Conservation (phyloP, 2,797 vertebrate species). For the Siniperca scherzeri region DNA sequence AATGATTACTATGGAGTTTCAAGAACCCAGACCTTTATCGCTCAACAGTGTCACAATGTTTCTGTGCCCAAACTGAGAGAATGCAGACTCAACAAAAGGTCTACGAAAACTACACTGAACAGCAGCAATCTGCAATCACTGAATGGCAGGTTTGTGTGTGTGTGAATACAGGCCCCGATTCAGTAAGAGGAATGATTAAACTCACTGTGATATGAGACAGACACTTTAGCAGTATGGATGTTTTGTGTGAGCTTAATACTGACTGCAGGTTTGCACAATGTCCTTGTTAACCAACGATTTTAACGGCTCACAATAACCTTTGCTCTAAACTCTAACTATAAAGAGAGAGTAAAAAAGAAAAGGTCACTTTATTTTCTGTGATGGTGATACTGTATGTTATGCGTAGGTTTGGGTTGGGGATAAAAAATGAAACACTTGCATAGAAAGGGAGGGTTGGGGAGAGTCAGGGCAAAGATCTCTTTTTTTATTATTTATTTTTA, state of each 20-base stretch:
- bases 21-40: neutral
- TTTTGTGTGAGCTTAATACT: neutral
- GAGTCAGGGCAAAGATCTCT: neutral
- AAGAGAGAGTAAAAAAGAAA: neutral
- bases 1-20: neutral
- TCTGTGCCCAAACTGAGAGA: neutral
- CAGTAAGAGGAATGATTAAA: neutral
- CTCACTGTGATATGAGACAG: neutral
- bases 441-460: neutral
- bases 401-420: neutral
- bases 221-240: neutral
- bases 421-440: neutral
- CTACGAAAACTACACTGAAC: neutral
- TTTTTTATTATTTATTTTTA: no score
- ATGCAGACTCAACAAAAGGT: neutral
- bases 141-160: neutral
- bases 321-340: neutral
- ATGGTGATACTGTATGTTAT: neutral
- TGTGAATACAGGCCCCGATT: neutral
- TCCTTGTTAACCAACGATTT: no score
- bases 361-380: neutral
- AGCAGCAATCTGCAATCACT: conserved; percentile 1
- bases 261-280: neutral
- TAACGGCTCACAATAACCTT: neutral
- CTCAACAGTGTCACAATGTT: neutral